These are phyloP conservation scores for Lycodopsis pacificus DNA, from an alignment of 2,797 vertebrate species.

Conservation along the genomic window DNA sequence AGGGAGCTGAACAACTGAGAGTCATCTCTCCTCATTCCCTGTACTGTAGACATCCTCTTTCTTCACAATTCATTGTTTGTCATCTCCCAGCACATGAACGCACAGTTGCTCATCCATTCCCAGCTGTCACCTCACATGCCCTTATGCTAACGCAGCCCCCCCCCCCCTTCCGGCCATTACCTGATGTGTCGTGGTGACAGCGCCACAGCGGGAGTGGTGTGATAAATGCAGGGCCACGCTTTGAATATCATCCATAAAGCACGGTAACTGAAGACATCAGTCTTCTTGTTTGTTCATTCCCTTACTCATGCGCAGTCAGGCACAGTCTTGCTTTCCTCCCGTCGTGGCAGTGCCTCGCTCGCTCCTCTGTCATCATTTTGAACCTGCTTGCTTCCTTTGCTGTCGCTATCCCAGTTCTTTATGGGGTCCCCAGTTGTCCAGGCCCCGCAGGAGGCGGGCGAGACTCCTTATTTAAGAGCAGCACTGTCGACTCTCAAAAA, in stretches of 20 bases:
- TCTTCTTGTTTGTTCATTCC: constrained; percentile 68
- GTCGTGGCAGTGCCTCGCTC: background rate
- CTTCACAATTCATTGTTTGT: constrained; percentile 63
- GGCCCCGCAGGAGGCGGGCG: constrained; percentile 45
- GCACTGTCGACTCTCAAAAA: constrained; percentile 21
- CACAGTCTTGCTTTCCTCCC: background rate
- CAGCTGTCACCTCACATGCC: constrained; percentile 38
- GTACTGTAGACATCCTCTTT: constrained; percentile 40
- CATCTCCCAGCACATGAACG: constrained; percentile 40
- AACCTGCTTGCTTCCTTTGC: constrained; percentile 18
- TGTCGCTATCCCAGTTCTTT: constrained; percentile 32
- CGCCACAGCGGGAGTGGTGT: constrained; percentile 36
- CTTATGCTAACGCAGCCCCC: constrained; percentile 18
- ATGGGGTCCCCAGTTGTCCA: constrained; percentile 23
- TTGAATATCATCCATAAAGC: constrained; percentile 76
- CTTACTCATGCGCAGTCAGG: background rate
- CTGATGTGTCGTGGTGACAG: constrained; percentile 56
- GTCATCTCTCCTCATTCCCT: constrained; percentile 39
- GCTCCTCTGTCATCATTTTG: constrained; percentile 26
- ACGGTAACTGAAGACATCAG: constrained; percentile 63
- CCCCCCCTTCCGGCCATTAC: constrained; percentile 20
- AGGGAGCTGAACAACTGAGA: constrained; percentile 20
- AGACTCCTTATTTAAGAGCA: constrained; percentile 52
- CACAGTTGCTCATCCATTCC: constrained; percentile 45
- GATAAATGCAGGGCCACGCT: constrained; percentile 71